These are phyloP conservation scores for Alfaro cultratus DNA, from an alignment of 2,797 vertebrate genomes.

Conservation along the genomic window DNA sequence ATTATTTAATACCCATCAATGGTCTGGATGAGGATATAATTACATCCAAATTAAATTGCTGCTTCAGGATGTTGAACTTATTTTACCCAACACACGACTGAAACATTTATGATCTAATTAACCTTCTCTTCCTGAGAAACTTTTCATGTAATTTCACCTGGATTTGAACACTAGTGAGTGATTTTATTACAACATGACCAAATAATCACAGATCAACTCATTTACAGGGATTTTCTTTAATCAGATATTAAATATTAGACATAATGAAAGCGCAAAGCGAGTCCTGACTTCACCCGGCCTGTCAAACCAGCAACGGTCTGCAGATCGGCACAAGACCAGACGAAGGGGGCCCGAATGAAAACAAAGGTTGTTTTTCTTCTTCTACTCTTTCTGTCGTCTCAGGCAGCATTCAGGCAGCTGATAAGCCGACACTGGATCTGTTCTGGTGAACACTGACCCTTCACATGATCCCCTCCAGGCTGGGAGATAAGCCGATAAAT, in stretches of 20 bases:
- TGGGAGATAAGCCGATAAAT: background rate
- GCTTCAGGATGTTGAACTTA: background rate
- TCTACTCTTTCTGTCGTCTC: conserved; percentile 18
- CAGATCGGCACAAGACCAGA: conserved; percentile 33
- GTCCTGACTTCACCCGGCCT: background rate
- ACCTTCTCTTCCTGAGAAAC: background rate
- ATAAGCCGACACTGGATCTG: conserved; percentile 72
- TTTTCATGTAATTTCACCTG: background rate
- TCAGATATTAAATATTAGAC: conserved; percentile 20
- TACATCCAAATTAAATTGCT: background rate
- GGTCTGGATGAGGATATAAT: background rate
- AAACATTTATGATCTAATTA: background rate
- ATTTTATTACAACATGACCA: background rate
- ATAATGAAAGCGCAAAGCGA: background rate
- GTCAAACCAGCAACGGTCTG: background rate
- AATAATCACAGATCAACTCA: conserved; percentile 13
- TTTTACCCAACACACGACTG: background rate
- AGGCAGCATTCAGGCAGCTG: conserved; percentile 17
- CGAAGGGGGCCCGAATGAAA: conserved; percentile 28
- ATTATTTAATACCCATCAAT: background rate
- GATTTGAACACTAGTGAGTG: background rate
- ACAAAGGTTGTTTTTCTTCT: conserved; percentile 72
- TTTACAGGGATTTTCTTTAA: conserved; percentile 19
- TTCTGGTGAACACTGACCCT: conserved; percentile 35
- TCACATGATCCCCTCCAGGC: background rate